These are phyloP conservation scores for Origma solitaria DNA, from an alignment of 2,113 vertebrate species.

Conservation along the genomic window DNA sequence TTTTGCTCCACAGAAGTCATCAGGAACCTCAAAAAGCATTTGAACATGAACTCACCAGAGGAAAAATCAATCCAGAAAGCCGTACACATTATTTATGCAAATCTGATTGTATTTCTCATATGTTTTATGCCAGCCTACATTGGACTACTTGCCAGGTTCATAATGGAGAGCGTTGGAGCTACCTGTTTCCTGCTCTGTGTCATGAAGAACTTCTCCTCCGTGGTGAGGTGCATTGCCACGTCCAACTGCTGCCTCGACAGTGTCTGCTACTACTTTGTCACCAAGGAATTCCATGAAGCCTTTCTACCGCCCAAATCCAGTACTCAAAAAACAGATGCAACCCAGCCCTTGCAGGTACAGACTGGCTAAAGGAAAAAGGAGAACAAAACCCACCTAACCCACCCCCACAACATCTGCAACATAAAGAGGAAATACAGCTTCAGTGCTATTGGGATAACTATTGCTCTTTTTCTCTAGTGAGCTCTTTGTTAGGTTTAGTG, in stretches of 20 bases:
- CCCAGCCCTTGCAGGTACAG: neutral
- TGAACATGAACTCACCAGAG: neutral
- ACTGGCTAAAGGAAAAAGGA: neutral
- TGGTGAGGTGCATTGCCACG: conserved; percentile 22
- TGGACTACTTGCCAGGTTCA: neutral
- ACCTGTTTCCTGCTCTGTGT: neutral
- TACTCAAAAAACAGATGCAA: neutral
- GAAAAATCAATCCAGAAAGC: conserved; percentile 37
- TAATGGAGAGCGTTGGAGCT: accelerated
- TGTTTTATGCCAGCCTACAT: conserved; percentile 71
- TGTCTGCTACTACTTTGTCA: conserved; percentile 74
- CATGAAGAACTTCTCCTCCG: neutral
- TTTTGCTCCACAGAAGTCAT: conserved; percentile 69
- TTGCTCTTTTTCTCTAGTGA: neutral
- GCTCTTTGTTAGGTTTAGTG: neutral
- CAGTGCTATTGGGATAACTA: neutral
- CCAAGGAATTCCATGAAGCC: conserved; percentile 63
- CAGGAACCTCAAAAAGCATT: conserved; percentile 34
- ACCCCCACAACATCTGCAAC: neutral
- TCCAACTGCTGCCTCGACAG: conserved; percentile 76
- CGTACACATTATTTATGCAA: conserved; percentile 61
- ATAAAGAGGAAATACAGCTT: neutral
- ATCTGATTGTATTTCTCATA: conserved; percentile 68
- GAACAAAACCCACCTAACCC: neutral
- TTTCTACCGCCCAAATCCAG: neutral